Conservation (phyloP, 1,140 invertebrate genomes). For the Lucilia cuprina region DNA sequence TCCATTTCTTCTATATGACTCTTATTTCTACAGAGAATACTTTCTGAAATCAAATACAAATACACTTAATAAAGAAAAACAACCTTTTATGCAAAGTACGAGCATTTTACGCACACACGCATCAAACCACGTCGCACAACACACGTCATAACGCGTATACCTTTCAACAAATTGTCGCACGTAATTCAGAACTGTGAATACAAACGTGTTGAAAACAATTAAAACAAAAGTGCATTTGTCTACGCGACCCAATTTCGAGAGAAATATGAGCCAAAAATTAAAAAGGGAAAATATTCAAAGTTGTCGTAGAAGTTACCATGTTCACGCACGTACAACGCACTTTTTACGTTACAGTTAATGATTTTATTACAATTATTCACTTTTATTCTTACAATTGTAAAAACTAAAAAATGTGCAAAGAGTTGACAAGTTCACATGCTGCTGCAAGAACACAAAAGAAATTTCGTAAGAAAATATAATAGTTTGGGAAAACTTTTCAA, state of each 20-base stretch:
- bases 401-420: too few relatives aligned
- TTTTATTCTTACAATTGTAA: background rate
- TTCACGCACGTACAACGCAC: conserved; percentile 15
- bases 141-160: conserved; percentile 21
- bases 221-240: conserved; percentile 44
- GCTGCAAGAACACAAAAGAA: background rate
- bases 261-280: conserved; percentile 45
- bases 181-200: conserved; percentile 51
- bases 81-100: background rate
- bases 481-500: too few relatives aligned
- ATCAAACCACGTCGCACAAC: background rate
- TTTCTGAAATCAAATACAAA: background rate
- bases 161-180: conserved; percentile 57
- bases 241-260: conserved; percentile 45
- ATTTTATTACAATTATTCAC: background rate
- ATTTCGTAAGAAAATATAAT: too few relatives aligned
- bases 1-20: too few relatives aligned
- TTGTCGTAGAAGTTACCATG: background rate
- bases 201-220: conserved; percentile 41
- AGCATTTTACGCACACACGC: background rate
- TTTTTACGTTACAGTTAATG: background rate
- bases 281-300: conserved; percentile 35
- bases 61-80: background rate
- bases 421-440: background rate
- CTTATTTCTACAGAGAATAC: too few relatives aligned